Evolutionary conservation across 2,113 vertebrate genomes (phyloP), one percentile per base, ranked within the genome.

Genomic region (Eptesicus fuscus): DNA sequence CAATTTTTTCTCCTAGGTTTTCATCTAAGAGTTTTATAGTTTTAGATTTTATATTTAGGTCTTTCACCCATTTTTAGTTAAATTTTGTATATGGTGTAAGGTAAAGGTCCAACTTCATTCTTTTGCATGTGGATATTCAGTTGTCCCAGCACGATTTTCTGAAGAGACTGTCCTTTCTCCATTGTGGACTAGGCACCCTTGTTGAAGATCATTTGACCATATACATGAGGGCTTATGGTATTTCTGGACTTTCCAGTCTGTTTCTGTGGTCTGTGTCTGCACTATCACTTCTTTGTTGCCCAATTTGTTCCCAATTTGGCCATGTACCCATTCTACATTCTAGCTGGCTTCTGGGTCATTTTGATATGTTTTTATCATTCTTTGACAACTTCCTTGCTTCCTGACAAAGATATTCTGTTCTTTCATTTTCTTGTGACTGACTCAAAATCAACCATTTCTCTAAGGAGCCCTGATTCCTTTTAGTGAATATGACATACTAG

Each of bases 391-490:
- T 79, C 5, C 16, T 32, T 79, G 40, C 7, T 80, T 71, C 69
- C 42, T 80, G 25, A 13, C 20, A 87, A 79, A 49, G 37, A 93
- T 73, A 4, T 71, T 70, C 47, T 49, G 25, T 71, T 93, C 65
- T 82, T 35, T 80, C 18, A 61, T 44, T 93, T 82, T 63, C 65
- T 20, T 28, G 4, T 30, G 35, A 44, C 53, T 22, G 23, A 18
- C 47, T 56, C 71, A 35, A 59, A 85, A 92, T 14, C n/a, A 92
- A 59, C 20, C 90, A 86, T 85, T 84, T 91, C 67, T 91, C 51
- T 71, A 59, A 90, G 47, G 49, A 73, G 40, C 10, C 32, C 49
- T 61, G 51, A 73, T 28, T 47, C 14, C 7, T 77, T 18, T 78
- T 42, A 67, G 49, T 37, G 73, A n/a, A 44, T 77, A 22, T 32